phyloP scores from a whole-genome alignment of 2,113 vertebrate genomes.

The Mesembrinibis cayennensis region DNA sequence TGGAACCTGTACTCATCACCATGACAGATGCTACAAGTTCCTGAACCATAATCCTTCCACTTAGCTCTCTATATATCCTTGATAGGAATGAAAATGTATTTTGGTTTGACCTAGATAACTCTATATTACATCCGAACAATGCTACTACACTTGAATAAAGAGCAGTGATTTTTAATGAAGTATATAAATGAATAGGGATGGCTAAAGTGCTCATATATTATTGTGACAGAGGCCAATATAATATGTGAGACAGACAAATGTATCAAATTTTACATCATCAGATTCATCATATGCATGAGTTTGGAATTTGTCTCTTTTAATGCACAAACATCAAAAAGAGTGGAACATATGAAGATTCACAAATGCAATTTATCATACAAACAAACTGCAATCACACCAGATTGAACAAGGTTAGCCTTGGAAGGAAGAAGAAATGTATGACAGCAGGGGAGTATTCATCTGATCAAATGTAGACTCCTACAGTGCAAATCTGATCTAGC shows the following conservation, averaged over 20 bases:
- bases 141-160: neutral
- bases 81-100: neutral
- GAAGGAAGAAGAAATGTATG: constrained; percentile 33
- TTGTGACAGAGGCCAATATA: neutral
- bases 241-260: neutral
- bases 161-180: neutral
- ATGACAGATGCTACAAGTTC: neutral
- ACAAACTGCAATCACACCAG: neutral
- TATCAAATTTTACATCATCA: neutral
- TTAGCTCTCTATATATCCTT: neutral
- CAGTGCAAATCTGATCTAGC: constrained; percentile 40
- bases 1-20: neutral
- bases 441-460: constrained; percentile 27
- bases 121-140: neutral
- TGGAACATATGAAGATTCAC: neutral
- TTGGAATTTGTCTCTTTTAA: neutral
- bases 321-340: neutral
- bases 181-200: neutral
- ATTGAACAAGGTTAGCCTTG: neutral
- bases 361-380: constrained; percentile 10
- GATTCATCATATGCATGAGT: neutral
- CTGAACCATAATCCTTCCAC: neutral
- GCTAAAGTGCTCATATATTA: neutral
- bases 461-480: constrained; percentile 55
- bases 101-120: neutral